phyloP scores from a whole-genome alignment of 2,113 vertebrate species.

The Cyprichromis sp. region DNA sequence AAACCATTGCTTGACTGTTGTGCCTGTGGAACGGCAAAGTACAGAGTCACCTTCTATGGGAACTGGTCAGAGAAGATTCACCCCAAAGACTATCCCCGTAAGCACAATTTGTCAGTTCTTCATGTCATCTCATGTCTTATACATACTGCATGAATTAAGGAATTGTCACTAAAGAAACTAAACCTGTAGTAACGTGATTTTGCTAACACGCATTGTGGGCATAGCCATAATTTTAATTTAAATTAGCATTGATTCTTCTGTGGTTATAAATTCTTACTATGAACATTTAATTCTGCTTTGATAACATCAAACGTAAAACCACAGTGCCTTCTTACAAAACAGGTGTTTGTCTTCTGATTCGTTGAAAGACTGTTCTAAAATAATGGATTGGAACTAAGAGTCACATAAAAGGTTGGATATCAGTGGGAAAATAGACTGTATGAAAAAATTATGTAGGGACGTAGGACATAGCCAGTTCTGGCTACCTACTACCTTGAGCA shows the following conservation, averaged over 20 bases:
- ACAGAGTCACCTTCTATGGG: constrained; percentile 92
- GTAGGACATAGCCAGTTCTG: neutral
- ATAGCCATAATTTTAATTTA: neutral
- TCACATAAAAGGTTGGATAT: neutral
- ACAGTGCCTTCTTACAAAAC: neutral
- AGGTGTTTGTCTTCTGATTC: neutral
- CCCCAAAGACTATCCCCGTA: constrained; percentile 95
- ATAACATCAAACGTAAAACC: neutral
- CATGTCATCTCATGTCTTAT: neutral
- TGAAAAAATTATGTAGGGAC: neutral
- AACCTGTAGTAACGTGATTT: neutral
- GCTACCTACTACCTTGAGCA: neutral
- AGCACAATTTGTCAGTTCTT: constrained; percentile 47
- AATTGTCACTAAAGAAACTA: neutral
- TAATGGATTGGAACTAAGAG: neutral
- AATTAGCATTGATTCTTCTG: neutral
- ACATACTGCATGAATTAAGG: neutral
- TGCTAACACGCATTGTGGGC: neutral
- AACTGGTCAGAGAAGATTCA: constrained; percentile 98
- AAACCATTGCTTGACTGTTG: constrained; percentile 86
- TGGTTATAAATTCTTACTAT: neutral
- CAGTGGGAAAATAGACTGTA: neutral
- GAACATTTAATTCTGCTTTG: neutral
- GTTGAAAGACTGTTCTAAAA: neutral
- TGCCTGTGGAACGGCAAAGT: constrained; percentile 96